Evolutionary conservation across 1,140 invertebrate species (phyloP), one percentile per base, ranked within the genome.

Genomic region (Drosophila melanica): DNA sequence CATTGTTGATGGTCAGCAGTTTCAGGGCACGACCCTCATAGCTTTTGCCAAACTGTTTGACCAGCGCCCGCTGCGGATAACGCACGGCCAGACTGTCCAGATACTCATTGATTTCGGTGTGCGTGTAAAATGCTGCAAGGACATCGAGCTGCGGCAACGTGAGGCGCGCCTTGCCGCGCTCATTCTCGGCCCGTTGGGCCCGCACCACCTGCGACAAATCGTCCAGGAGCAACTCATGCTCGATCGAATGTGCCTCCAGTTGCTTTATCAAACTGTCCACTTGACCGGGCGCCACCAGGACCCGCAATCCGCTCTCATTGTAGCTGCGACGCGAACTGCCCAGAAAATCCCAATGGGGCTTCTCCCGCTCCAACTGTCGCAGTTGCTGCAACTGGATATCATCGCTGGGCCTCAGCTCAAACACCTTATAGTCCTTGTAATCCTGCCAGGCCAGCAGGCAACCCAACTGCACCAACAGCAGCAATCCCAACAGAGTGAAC

Each of bases 21-120:
- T 93, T 93, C 10, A 94, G 84, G 1, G 92, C 80, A n/a, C 94
- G 90, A 3, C 93, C 91, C 82, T 94, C 92, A 55, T 92, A 92
- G 39, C 92, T 93, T 33, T 90, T 67, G 10, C 93, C 94, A 16
- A 92, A 92, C 2, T 75, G 84, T 14, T 92, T 92, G 0, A 94
- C 79, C 4, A 67, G 90, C 0, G 93, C 93, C 9, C 90, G 75
- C 9, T 91, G 75, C 1, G 93, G 93, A 69, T 92, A 93, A 11
- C 75, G 80, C 1, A 64, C 27, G 0, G 92, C 93, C 35, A 94
- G 75, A n/a, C 92, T 87, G 2, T 93, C 92, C 30, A 94, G 69
- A 62, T 93, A 94, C 4, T 62, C 80, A 59, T 94, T 92, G 11
- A 94, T 93, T 92, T 94, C 86, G 10, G 69, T 44, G 37, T 90